phyloP scores from a whole-genome alignment of 2,888 invertebrate species.

The Leptopterna dolabrata region DNA sequence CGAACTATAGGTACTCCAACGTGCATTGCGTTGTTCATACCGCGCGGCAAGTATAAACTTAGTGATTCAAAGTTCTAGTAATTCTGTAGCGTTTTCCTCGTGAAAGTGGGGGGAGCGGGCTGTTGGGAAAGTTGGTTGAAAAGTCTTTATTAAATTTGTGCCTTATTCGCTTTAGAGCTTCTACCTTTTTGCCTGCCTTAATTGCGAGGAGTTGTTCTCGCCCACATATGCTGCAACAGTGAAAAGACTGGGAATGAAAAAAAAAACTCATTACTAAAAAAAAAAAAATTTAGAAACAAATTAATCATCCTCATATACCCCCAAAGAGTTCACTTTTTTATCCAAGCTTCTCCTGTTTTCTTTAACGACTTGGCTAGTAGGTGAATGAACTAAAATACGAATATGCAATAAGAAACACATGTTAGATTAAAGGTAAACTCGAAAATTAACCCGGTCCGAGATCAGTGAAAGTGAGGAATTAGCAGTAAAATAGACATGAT shows the following conservation, averaged over 20 bases:
- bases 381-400: no score
- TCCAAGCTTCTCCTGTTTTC: not conserved
- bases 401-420: no score
- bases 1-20: not conserved
- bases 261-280: constrained; percentile 8
- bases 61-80: not conserved
- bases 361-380: not conserved
- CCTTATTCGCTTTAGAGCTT: constrained; percentile 5
- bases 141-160: constrained; percentile 27
- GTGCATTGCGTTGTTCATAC: not conserved
- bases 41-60: not conserved
- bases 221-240: constrained; percentile 3
- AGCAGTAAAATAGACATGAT: no score
- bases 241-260: not conserved
- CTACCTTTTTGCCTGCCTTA: not conserved
- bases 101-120: not conserved
- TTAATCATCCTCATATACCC: not conserved
- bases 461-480: no score
- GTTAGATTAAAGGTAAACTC: no score
- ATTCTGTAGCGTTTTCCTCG: not conserved
- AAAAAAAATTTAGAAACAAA: constrained; percentile 9
- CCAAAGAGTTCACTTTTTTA: not conserved
- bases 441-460: no score
- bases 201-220: not conserved
- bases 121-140: not conserved